Evolutionary conservation across 1,140 invertebrate genomes (phyloP), one percentile per base, ranked within the genome.

Genomic region (Rhyzopertha dominica): DNA sequence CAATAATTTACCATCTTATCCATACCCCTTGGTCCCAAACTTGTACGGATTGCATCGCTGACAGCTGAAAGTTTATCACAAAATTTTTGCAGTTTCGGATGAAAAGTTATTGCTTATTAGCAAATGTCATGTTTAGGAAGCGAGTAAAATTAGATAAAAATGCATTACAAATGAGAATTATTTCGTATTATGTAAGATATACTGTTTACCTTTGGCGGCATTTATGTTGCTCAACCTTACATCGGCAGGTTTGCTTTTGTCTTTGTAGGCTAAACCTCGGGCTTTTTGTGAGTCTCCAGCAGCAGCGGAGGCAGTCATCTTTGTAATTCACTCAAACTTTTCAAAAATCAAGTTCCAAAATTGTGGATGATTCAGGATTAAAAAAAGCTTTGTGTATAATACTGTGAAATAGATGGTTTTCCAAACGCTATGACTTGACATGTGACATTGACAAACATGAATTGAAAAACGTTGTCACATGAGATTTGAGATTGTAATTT

Each of bases 21-120:
- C 97, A 99, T 99, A 53, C 97, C 97, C 55, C 90, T 78, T 18
- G 97, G 97, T 12, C 97, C 97, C 61, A 99, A 75, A 75, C 94
- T 98, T 12, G 97, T 99, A 47, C 96, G 81, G 58, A 99, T 92
- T 14, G 96, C 95, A 93, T 98, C 92, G 50, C 93, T 88, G 37
- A 99, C 93, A 74, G 95, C 95, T 96, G 65, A 41, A 85, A 79
- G 60, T 52, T 41, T 18, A 49, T 51, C 36, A 22, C 23, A 14
- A 25, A 18, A 40, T 40, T 32, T 16, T 4, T 28, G 12, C 12
- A 2, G 18, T 20, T 9, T 47, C 26, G 34, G 16, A n/a, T 43
- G n/a, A 45, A 12, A 49, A 14, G 13, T 12, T 32, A 9, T 25
- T 5, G 10, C 5, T 9, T 4, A 5, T 10, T 10, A 7, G 12